Evolutionary conservation across 2,113 vertebrate genomes (phyloP).

Genomic region (Python bivittatus): DNA sequence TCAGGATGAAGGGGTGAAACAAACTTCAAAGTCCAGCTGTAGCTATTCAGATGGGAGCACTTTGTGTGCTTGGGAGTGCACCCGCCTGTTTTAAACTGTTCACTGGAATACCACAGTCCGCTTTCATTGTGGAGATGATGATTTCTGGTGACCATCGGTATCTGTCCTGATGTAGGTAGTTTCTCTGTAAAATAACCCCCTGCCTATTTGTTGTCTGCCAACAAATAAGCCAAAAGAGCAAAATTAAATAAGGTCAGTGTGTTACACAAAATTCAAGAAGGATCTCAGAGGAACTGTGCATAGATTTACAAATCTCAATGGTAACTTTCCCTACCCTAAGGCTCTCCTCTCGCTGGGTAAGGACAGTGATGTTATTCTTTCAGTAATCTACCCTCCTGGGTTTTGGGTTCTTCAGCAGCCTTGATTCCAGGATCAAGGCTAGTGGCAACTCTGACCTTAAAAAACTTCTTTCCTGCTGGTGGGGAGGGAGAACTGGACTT

Average conservation of each 20-base stretch:
- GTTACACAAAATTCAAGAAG: not conserved
- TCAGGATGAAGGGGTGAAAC: not conserved
- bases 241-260: not conserved
- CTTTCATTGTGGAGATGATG: not conserved
- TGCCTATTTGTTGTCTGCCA: not conserved
- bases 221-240: not conserved
- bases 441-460: not conserved
- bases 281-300: not conserved
- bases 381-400: no score
- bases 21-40: constrained; percentile 35
- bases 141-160: not conserved
- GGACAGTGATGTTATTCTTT: no score
- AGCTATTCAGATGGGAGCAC: not conserved
- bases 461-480: not conserved
- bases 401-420: not conserved
- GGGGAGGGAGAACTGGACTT: not conserved
- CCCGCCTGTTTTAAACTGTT: not conserved
- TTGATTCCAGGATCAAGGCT: not conserved
- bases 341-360: not conserved
- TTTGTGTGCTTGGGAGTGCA: not conserved
- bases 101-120: not conserved
- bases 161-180: not conserved
- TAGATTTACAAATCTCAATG: not conserved
- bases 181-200: not conserved
- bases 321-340: not conserved